These are phyloP conservation scores for Protophormia terraenovae DNA, from an alignment of 2,888 invertebrate genomes.

Conservation along the genomic window DNA sequence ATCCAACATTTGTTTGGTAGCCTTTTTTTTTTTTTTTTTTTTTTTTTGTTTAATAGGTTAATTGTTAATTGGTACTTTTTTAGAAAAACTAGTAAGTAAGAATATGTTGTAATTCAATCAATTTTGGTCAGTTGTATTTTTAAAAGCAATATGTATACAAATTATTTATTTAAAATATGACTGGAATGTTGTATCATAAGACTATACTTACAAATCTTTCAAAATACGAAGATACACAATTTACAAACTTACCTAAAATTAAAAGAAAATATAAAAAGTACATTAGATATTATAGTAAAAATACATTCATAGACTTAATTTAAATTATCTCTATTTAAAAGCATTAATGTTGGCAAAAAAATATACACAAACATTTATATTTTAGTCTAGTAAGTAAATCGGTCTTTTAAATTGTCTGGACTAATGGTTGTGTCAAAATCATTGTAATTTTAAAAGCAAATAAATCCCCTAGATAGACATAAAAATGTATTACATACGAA, in stretches of 20 bases:
- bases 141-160: no score
- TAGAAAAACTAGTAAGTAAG: no score
- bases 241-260: slow-evolving; percentile 38
- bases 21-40: no score
- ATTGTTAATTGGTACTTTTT: no score
- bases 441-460: not conserved
- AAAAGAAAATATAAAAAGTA: not conserved
- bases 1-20: no score
- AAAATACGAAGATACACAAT: not conserved
- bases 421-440: slow-evolving; percentile 5
- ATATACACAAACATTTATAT: not conserved
- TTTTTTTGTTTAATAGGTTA: no score
- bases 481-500: not conserved
- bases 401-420: no score
- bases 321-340: not conserved
- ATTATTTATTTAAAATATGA: no score
- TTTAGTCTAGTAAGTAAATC: not conserved
- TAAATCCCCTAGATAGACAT: not conserved
- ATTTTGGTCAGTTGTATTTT: no score
- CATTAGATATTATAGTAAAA: not conserved
- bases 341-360: not conserved
- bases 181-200: no score
- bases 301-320: not conserved
- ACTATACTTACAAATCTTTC: no score
- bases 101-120: no score